Percentiles rank a stretch among this genome's conserved stretches.
These are phyloP conservation scores for Subanguina moxae DNA, from an alignment of 1,140 invertebrate genomes.

Conservation along the genomic window DNA sequence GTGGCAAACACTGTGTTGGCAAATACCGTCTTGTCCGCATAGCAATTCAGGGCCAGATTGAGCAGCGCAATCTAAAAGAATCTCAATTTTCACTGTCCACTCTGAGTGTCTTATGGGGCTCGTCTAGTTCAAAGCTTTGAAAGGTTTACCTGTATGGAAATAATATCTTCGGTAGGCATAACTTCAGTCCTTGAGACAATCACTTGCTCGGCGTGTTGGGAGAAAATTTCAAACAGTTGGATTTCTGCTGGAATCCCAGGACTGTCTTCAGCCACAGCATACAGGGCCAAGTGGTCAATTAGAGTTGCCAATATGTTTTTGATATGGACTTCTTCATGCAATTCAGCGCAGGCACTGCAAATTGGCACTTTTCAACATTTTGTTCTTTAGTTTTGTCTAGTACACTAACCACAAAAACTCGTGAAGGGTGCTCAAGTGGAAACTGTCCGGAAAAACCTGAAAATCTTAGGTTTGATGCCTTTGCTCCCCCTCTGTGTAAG, in stretches of 20 bases:
- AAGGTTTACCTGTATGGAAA: conserved; percentile 77
- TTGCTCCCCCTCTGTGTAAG: too few species aligned
- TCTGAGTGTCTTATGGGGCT: conserved; percentile 13
- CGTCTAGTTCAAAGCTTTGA: too few species aligned
- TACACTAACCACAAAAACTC: conserved; percentile 67
- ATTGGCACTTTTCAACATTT: too few species aligned
- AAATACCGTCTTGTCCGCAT: conserved; percentile 86
- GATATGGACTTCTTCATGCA: conserved; percentile 79
- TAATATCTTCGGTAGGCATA: conserved; percentile 85
- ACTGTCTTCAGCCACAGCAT: conserved; percentile 65
- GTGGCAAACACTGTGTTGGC: conserved; percentile 90
- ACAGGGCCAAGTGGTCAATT: conserved; percentile 73
- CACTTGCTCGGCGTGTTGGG: conserved; percentile 82
- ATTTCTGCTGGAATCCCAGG: conserved; percentile 79
- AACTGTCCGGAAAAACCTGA: conserved; percentile 95
- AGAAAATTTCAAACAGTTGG: conserved; percentile 94
- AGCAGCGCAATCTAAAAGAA: conserved; percentile 69
- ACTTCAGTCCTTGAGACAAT: conserved; percentile 80
- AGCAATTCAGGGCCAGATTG: conserved; percentile 90
- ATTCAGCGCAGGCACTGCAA: conserved; percentile 89
- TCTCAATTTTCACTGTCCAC: background rate
- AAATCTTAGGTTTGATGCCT: conserved; percentile 31
- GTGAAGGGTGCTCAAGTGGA: conserved; percentile 89
- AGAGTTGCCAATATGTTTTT: conserved; percentile 96
- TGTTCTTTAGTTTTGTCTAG: too few species aligned